A percentile compares a stretch with the other conserved stretches of the same genome.
phyloP scores from a whole-genome alignment of 2,888 invertebrate species.

The Drosophila borborema region DNA sequence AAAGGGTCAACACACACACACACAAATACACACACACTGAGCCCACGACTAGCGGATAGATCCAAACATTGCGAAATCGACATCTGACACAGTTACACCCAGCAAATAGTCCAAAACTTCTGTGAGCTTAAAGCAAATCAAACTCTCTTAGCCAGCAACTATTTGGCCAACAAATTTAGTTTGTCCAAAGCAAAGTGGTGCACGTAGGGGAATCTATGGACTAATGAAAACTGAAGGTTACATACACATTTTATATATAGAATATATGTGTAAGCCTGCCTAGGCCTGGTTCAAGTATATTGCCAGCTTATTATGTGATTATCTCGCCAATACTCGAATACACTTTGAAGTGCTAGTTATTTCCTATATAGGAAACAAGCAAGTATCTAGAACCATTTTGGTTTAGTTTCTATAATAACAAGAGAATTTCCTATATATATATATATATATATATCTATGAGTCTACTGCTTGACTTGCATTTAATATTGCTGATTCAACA shows the following conservation, averaged over 20 bases:
- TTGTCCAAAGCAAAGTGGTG: background rate
- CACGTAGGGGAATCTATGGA: too few relatives aligned
- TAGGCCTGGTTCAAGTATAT: background rate
- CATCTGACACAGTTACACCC: slow-evolving; percentile 14
- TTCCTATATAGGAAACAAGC: background rate
- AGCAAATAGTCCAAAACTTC: slow-evolving; percentile 17
- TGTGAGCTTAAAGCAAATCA: background rate
- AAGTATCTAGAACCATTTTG: too few relatives aligned
- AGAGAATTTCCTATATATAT: background rate
- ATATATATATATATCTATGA: background rate
- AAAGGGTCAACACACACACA: slow-evolving; percentile 53
- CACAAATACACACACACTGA: slow-evolving; percentile 12
- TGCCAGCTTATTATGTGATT: slow-evolving; percentile 6
- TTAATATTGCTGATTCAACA: background rate
- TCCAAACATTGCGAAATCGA: slow-evolving; percentile 10
- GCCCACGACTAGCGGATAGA: background rate
- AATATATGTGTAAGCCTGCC: too few relatives aligned
- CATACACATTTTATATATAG: background rate
- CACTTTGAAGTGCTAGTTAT: background rate
- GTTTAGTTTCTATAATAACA: too few relatives aligned
- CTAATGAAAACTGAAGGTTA: too few relatives aligned
- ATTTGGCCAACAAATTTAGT: background rate
- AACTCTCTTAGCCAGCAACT: background rate
- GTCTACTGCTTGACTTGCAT: background rate
- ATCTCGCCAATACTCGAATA: background rate